Conservation (phyloP, 1,140 invertebrate genomes). For the Hypothenemus hampei region DNA sequence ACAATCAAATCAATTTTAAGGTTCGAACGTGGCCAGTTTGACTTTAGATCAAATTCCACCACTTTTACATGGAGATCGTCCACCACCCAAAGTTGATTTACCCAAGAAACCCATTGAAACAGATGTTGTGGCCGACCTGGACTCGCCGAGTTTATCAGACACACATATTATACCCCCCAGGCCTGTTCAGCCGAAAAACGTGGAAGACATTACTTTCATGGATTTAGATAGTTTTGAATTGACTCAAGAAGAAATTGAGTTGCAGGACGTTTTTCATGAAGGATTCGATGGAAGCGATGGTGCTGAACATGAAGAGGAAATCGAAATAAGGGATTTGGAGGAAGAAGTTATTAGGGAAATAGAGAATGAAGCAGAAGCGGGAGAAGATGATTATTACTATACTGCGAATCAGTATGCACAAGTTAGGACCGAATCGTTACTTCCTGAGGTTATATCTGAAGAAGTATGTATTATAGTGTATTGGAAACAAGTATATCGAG, state of each 20-base stretch:
- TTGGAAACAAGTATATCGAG: background rate
- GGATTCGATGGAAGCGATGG: conserved; percentile 41
- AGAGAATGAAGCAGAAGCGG: conserved; percentile 10
- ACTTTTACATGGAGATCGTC: conserved; percentile 38
- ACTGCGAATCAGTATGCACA: conserved; percentile 26
- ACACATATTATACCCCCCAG: conserved; percentile 47
- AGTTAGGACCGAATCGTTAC: conserved; percentile 29
- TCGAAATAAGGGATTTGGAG: background rate
- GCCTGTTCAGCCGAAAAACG: conserved; percentile 48
- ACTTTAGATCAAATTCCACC: conserved; percentile 48
- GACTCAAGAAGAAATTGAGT: conserved; percentile 49
- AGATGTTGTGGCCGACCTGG: conserved; percentile 39
- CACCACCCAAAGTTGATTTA: conserved; percentile 35
- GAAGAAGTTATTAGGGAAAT: conserved; percentile 8
- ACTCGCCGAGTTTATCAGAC: conserved; percentile 42
- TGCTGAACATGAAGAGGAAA: conserved; percentile 27
- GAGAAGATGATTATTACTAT: conserved; percentile 28
- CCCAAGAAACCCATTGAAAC: conserved; percentile 31
- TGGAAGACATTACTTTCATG: conserved; percentile 37
- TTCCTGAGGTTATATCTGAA: conserved; percentile 22
- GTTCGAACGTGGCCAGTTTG: conserved; percentile 49
- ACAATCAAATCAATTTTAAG: conserved; percentile 30
- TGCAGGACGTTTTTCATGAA: conserved; percentile 26
- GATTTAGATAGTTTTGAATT: conserved; percentile 42
- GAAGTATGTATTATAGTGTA: conserved; percentile 8